A percentile compares a stretch with the other conserved stretches of the same genome.
Conservation (phyloP, 2,888 invertebrate genomes). For the Tipula lateralis region DNA sequence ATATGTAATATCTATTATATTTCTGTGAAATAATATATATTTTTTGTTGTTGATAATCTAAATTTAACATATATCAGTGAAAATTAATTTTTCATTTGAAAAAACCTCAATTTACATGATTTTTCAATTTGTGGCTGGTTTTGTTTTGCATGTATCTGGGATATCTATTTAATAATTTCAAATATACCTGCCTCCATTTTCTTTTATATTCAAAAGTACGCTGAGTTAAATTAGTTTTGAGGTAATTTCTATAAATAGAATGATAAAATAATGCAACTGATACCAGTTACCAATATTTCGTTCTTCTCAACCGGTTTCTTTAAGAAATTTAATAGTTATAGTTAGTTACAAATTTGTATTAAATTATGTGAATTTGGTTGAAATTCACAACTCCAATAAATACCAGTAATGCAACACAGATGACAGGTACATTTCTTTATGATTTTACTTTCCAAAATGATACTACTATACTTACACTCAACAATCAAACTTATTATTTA, state of each 20-base stretch:
- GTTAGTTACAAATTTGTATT: not conserved
- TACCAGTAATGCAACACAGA: not conserved
- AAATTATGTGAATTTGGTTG: not conserved
- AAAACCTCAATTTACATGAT: not conserved
- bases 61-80: constrained; percentile 19
- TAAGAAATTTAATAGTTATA: not conserved
- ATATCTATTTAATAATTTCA: not conserved
- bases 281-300: not conserved
- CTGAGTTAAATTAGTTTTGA: constrained; percentile 11
- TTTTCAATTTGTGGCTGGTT: not conserved
- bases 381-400: not conserved
- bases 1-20: constrained; percentile 12
- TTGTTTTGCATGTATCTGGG: not conserved
- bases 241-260: constrained; percentile 19
- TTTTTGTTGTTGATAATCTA: constrained; percentile 19
- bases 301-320: not conserved
- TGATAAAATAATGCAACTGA: constrained; percentile 24
- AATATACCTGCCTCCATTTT: not conserved
- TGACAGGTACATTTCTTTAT: not conserved
- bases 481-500: not conserved
- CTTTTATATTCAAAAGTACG: constrained; percentile 1
- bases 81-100: not conserved
- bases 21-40: constrained; percentile 14
- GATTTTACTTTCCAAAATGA: not conserved
- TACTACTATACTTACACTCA: not conserved